A percentile compares a stretch with the other conserved stretches of the same genome.
Conservation (phyloP, 2,797 vertebrate genomes). For the Xyrichtys novacula region DNA sequence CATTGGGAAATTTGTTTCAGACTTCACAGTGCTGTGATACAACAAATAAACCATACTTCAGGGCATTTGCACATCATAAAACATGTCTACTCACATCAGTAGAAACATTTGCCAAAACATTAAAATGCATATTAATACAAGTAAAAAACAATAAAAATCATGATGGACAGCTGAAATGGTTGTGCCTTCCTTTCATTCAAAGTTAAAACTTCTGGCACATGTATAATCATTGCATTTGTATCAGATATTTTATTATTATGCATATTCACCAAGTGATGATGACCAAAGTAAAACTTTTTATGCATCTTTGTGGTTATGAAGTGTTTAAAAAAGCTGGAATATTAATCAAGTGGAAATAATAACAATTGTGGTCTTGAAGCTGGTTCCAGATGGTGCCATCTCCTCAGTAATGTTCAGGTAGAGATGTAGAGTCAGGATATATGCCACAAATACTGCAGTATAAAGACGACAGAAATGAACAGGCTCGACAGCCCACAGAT, state of each 20-base stretch:
- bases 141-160: too few relatives aligned
- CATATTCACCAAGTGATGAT: neutral
- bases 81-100: too few relatives aligned
- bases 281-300: neutral
- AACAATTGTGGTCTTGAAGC: neutral
- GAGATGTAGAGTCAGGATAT: neutral
- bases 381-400: neutral
- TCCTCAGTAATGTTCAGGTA: neutral
- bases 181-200: too few relatives aligned
- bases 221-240: too few relatives aligned
- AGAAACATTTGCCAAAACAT: too few relatives aligned
- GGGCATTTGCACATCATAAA: too few relatives aligned
- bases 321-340: neutral
- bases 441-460: neutral
- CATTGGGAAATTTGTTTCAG: too few relatives aligned
- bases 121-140: too few relatives aligned
- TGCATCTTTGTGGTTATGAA: neutral
- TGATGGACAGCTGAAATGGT: too few relatives aligned
- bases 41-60: too few relatives aligned
- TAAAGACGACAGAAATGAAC: conserved; percentile 8
- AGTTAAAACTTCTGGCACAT: too few relatives aligned
- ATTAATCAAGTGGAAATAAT: conserved; percentile 8
- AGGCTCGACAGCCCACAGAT: conserved; percentile 32
- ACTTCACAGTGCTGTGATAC: too few relatives aligned
- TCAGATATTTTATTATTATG: neutral